These are phyloP conservation scores for Acinonyx jubatus DNA, from an alignment of 2,113 vertebrate genomes.

Conservation along the genomic window DNA sequence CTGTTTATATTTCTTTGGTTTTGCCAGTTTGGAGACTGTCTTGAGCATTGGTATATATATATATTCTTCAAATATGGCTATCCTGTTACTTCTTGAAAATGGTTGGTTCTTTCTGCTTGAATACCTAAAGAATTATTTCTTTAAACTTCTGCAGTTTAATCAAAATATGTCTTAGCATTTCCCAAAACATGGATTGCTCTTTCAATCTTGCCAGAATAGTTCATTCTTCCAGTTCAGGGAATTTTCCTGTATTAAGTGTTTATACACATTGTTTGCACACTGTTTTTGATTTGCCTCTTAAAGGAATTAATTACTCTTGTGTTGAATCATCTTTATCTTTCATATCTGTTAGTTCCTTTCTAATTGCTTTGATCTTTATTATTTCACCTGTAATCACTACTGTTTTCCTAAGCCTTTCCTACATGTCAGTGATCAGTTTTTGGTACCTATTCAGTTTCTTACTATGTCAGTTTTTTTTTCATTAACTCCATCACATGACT, in stretches of 20 bases:
- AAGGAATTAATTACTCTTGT: not conserved
- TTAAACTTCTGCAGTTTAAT: not conserved
- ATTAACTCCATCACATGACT: not conserved
- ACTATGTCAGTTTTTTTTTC: not conserved
- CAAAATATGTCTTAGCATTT: not conserved
- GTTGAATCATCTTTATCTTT: not conserved
- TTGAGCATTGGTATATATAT: not conserved
- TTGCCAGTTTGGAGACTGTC: not conserved
- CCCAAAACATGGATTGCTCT: not conserved
- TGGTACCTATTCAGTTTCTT: not conserved
- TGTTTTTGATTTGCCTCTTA: not conserved
- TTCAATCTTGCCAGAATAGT: not conserved
- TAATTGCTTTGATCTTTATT: not conserved
- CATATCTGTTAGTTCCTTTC: not conserved
- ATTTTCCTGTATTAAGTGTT: not conserved
- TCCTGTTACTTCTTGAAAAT: not conserved
- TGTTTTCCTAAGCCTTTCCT: not conserved
- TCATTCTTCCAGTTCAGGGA: not conserved
- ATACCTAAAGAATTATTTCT: not conserved
- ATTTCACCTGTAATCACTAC: not conserved
- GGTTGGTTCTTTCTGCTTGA: constrained; percentile 6
- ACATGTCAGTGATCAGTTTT: not conserved
- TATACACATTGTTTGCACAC: not conserved
- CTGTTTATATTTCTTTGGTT: not conserved
- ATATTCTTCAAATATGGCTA: not conserved